Evolutionary conservation across 2,113 vertebrate genomes (phyloP).

Genomic region (Muntiacus muntjak): DNA sequence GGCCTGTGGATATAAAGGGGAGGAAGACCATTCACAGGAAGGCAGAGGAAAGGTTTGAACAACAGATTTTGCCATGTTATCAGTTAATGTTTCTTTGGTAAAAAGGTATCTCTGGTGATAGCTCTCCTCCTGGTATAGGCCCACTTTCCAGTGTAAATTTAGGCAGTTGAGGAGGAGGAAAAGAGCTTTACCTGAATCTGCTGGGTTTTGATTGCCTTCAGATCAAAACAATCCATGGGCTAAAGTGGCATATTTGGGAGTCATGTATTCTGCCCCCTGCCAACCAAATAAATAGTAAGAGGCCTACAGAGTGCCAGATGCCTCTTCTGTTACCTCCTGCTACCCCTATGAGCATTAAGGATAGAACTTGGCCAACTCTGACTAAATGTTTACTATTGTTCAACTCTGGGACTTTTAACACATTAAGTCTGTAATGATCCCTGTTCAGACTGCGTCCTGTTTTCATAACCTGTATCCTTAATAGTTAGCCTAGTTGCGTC

Average conservation of each 20-base stretch:
- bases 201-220: not conserved
- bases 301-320: not conserved
- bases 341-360: not conserved
- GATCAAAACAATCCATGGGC: not conserved
- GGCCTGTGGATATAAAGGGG: not conserved
- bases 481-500: not conserved
- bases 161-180: not conserved
- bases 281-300: not conserved
- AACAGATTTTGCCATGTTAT: not conserved
- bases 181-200: not conserved
- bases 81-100: not conserved
- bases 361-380: not conserved
- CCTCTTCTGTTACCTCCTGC: not conserved
- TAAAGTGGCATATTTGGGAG: not conserved
- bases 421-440: not conserved
- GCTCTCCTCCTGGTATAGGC: not conserved
- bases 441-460: slow-evolving; percentile 38
- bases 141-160: not conserved
- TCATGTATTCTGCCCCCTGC: not conserved
- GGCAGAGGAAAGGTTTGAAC: not conserved
- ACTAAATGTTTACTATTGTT: slow-evolving; percentile 10
- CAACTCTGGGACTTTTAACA: not conserved
- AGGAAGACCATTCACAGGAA: not conserved
- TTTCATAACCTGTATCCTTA: slow-evolving; percentile 3
- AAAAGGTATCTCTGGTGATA: not conserved